These are phyloP conservation scores for Drosophila rufa DNA, from an alignment of 1,140 invertebrate genomes.

Conservation along the genomic window DNA sequence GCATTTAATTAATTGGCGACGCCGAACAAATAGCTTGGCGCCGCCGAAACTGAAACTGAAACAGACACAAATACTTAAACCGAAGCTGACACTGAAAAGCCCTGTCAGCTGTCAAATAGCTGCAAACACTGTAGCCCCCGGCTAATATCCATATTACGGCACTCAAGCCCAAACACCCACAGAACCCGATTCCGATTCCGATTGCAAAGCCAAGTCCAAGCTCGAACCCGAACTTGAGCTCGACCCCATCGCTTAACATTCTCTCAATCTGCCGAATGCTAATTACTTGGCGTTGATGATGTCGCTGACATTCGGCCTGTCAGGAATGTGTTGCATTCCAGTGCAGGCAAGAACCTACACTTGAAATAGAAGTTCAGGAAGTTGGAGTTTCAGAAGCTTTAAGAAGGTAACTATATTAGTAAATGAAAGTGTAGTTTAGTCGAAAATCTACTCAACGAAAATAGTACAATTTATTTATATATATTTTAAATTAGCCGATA, in stretches of 20 bases:
- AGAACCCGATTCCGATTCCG: not conserved
- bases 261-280: constrained; percentile 56
- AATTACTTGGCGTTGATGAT: constrained; percentile 69
- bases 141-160: constrained; percentile 48
- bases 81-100: constrained; percentile 44
- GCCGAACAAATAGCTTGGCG: constrained; percentile 38
- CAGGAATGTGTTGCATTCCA: constrained; percentile 49
- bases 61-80: constrained; percentile 10
- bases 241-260: constrained; percentile 33
- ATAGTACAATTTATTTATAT: no score
- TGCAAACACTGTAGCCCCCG: constrained; percentile 36
- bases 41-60: constrained; percentile 35
- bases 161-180: not conserved
- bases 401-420: no score
- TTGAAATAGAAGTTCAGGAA: not conserved
- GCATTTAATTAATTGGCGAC: constrained; percentile 66
- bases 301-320: constrained; percentile 59
- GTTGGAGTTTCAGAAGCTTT: no score
- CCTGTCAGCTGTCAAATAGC: constrained; percentile 46
- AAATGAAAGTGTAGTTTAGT: no score
- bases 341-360: constrained; percentile 17
- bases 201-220: not conserved
- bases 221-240: constrained; percentile 10
- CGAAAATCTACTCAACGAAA: no score
- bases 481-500: no score